These are phyloP conservation scores for Pseudobourletiella spinata DNA, from an alignment of 1,140 invertebrate genomes.

Conservation along the genomic window DNA sequence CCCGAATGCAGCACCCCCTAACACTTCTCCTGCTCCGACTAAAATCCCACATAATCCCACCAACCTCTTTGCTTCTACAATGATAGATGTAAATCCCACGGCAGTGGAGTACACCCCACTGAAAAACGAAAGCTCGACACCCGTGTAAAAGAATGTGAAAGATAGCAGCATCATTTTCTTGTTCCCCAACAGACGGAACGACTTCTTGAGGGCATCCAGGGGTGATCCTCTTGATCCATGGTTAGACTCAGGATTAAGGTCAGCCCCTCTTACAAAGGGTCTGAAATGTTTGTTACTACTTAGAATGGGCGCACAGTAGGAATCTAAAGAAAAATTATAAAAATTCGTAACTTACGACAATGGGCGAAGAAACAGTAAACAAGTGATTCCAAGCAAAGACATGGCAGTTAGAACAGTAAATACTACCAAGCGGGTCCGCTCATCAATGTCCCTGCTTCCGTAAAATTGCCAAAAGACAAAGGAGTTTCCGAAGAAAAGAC, in stretches of 20 bases:
- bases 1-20: constrained; percentile 77
- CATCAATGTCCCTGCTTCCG: constrained; percentile 59
- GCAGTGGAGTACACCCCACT: constrained; percentile 89
- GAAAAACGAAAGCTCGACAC: constrained; percentile 85
- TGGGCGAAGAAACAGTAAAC: constrained; percentile 56
- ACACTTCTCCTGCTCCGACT: constrained; percentile 74
- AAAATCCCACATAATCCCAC: constrained; percentile 87
- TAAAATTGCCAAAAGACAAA: constrained; percentile 87
- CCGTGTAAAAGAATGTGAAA: constrained; percentile 83
- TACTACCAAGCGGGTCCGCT: constrained; percentile 56
- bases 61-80: constrained; percentile 70
- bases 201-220: constrained; percentile 56
- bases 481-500: constrained; percentile 84
- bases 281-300: too few relatives aligned
- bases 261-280: too few relatives aligned
- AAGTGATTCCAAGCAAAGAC: constrained; percentile 55
- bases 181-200: constrained; percentile 65
- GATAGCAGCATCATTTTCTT: constrained; percentile 75
- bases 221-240: background rate
- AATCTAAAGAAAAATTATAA: too few relatives aligned
- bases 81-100: constrained; percentile 68
- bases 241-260: background rate
- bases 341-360: constrained; percentile 36
- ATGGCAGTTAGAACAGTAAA: constrained; percentile 62
- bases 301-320: too few relatives aligned